Evolutionary conservation across 2,888 invertebrate genomes (phyloP).

Genomic region (Odontomyia ornata): DNA sequence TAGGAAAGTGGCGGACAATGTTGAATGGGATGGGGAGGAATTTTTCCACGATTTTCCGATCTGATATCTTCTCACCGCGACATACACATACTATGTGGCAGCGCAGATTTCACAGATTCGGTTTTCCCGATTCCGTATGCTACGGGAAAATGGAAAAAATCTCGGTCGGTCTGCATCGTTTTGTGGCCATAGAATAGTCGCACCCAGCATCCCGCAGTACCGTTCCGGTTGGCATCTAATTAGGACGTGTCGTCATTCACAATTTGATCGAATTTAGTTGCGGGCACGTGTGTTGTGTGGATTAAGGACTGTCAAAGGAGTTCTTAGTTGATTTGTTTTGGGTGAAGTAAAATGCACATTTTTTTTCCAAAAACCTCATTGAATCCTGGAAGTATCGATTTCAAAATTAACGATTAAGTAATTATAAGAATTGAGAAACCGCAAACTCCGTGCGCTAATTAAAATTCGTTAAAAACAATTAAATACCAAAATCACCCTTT

Average conservation of each 20-base stretch:
- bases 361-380: no score
- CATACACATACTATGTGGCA: background rate
- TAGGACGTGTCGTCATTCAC: constrained; percentile 28
- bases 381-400: background rate
- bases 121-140: constrained; percentile 6
- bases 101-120: constrained; percentile 14
- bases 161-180: constrained; percentile 15
- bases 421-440: background rate
- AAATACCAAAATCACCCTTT: background rate
- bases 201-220: constrained; percentile 37
- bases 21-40: background rate
- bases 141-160: constrained; percentile 13
- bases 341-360: background rate
- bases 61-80: background rate
- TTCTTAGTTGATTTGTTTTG: background rate
- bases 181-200: background rate
- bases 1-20: background rate
- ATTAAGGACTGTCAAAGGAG: background rate
- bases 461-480: background rate
- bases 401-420: no score
- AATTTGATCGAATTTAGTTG: constrained; percentile 9
- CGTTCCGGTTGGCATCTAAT: constrained; percentile 42
- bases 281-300: constrained; percentile 14
- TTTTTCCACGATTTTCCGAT: constrained; percentile 35
- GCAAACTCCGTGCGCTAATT: background rate